These are phyloP conservation scores for Malurus alboscapulatus DNA, from an alignment of 2,113 vertebrate species.

Conservation along the genomic window DNA sequence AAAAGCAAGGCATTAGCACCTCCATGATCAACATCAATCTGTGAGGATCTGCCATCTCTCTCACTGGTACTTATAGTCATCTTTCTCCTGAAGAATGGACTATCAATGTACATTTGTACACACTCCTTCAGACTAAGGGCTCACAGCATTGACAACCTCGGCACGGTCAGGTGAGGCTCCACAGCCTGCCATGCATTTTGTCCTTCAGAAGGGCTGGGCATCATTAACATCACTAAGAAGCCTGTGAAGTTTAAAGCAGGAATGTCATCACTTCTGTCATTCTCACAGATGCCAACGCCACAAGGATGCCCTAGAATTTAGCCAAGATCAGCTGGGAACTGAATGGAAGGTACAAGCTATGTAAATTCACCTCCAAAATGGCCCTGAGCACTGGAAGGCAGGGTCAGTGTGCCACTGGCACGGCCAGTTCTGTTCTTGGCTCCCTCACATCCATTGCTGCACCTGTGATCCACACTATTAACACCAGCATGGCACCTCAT, in stretches of 20 bases:
- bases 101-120: background rate
- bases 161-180: background rate
- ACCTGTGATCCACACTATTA: background rate
- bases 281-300: background rate
- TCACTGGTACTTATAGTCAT: fast-evolving
- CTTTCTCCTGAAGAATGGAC: background rate
- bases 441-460: background rate
- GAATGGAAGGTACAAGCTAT: background rate
- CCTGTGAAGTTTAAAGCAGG: background rate
- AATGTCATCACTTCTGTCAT: background rate
- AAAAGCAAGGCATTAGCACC: background rate
- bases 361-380: background rate
- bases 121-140: background rate
- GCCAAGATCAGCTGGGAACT: background rate
- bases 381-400: background rate
- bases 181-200: background rate
- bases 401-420: background rate
- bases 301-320: background rate
- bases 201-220: background rate
- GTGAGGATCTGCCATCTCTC: background rate
- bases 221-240: background rate
- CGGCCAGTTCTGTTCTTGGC: background rate
- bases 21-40: background rate
- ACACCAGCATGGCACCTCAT: background rate
- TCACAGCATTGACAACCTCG: background rate